Evolutionary conservation across 2,113 vertebrate genomes (phyloP).

Genomic region (Erythrocercus mccallii): DNA sequence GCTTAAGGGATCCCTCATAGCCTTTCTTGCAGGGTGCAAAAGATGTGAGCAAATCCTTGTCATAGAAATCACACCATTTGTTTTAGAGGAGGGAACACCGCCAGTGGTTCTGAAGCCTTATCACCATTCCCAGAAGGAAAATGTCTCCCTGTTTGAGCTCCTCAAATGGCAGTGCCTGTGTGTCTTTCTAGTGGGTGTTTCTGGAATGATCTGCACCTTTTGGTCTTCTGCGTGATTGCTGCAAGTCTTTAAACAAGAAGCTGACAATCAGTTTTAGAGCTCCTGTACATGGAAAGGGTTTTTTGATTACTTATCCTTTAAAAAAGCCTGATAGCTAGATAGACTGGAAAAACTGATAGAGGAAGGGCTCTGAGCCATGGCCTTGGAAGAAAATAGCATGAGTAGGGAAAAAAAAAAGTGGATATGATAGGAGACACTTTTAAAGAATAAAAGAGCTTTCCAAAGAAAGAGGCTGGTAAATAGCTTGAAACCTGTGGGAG

Average conservation of each 20-base stretch:
- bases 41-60: neutral
- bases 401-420: neutral
- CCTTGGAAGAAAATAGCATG: neutral
- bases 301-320: neutral
- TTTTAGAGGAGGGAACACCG: neutral
- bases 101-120: neutral
- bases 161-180: neutral
- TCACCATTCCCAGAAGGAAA: neutral
- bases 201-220: neutral
- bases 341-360: neutral
- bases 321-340: neutral
- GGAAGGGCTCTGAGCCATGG: neutral
- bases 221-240: neutral
- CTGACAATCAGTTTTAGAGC: neutral
- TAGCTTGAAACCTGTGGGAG: neutral
- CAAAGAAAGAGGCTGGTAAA: neutral
- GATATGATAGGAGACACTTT: neutral
- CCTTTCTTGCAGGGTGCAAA: neutral
- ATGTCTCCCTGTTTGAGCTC: rapidly evolving
- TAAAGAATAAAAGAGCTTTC: neutral
- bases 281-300: neutral
- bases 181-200: neutral
- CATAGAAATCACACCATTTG: neutral
- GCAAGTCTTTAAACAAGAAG: neutral
- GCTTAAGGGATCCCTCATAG: neutral